A percentile compares a stretch with the other conserved stretches of the same genome.
Evolutionary conservation across 2,797 vertebrate genomes (phyloP).

Genomic region (Acipenser oxyrinchus): DNA sequence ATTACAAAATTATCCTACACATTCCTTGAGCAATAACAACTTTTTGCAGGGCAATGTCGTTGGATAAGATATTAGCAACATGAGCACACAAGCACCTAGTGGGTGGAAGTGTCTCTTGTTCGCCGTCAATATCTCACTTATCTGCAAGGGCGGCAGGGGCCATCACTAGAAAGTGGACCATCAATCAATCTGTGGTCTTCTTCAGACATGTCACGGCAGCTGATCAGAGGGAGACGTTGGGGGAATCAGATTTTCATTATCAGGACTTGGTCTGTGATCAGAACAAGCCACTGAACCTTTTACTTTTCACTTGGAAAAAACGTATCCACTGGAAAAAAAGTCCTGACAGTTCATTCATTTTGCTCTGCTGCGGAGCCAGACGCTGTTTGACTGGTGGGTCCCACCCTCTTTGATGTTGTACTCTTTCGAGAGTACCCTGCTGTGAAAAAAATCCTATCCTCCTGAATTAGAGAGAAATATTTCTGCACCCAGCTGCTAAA

Average conservation of each 20-base stretch:
- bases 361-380: conserved; percentile 55
- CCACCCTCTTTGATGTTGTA: conserved; percentile 69
- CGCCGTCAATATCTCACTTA: conserved; percentile 45
- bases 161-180: conserved; percentile 45
- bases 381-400: conserved; percentile 64
- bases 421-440: conserved; percentile 56
- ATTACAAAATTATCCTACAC: neutral
- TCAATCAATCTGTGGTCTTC: conserved; percentile 51
- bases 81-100: neutral
- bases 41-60: neutral
- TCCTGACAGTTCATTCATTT: conserved; percentile 72
- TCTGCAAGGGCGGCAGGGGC: conserved; percentile 40
- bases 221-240: conserved; percentile 46
- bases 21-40: neutral
- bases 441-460: conserved; percentile 61
- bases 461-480: conserved; percentile 69
- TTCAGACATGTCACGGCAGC: conserved; percentile 45
- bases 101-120: conserved; percentile 1
- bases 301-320: conserved; percentile 60
- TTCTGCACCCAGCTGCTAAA: conserved; percentile 66
- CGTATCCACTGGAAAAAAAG: conserved; percentile 48
- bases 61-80: conserved; percentile 8
- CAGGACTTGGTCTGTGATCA: conserved; percentile 54
- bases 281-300: conserved; percentile 54
- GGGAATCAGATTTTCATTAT: conserved; percentile 52